These are phyloP conservation scores for Drosophila recens DNA, from an alignment of 2,888 invertebrate genomes.

Conservation along the genomic window DNA sequence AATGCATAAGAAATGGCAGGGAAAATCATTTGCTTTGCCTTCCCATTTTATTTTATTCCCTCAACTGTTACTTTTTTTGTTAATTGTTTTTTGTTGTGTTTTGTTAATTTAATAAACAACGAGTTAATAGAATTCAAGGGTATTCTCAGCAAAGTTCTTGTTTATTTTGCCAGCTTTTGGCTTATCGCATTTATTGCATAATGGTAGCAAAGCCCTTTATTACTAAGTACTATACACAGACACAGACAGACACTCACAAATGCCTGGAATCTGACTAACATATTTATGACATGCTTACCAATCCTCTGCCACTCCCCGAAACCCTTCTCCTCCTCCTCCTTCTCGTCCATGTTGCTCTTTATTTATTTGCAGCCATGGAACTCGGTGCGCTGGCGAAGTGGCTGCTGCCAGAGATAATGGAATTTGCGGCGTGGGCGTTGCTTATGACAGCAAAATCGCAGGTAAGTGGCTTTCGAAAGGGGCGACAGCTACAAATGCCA, in stretches of 20 bases:
- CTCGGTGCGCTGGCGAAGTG: conserved; percentile 98
- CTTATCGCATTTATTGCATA: conserved; percentile 39
- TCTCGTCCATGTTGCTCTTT: conserved; percentile 7
- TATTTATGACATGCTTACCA: conserved; percentile 37
- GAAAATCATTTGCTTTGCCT: neutral
- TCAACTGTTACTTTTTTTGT: neutral
- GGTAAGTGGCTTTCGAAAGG: conserved; percentile 87
- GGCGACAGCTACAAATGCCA: conserved; percentile 3
- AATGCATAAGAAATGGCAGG: neutral
- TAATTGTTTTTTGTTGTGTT: conserved; percentile 7
- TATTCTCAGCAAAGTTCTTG: conserved; percentile 14
- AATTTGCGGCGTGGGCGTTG: conserved; percentile 99
- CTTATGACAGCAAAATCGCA: conserved; percentile 99
- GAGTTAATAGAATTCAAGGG: conserved; percentile 10
- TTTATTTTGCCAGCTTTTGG: conserved; percentile 18
- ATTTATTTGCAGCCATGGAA: conserved; percentile 92
- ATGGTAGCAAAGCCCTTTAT: conserved; percentile 40
- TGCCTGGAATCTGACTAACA: conserved; percentile 40
- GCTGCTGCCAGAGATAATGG: conserved; percentile 99
- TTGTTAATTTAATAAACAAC: conserved; percentile 7
- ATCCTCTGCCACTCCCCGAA: conserved; percentile 14
- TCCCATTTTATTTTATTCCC: neutral
- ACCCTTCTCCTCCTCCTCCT: neutral
- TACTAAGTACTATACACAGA: conserved; percentile 15
- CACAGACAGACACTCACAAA: conserved; percentile 18